These are phyloP conservation scores for Bruchidius siliquastri DNA, from an alignment of 2,888 invertebrate genomes.

Conservation along the genomic window DNA sequence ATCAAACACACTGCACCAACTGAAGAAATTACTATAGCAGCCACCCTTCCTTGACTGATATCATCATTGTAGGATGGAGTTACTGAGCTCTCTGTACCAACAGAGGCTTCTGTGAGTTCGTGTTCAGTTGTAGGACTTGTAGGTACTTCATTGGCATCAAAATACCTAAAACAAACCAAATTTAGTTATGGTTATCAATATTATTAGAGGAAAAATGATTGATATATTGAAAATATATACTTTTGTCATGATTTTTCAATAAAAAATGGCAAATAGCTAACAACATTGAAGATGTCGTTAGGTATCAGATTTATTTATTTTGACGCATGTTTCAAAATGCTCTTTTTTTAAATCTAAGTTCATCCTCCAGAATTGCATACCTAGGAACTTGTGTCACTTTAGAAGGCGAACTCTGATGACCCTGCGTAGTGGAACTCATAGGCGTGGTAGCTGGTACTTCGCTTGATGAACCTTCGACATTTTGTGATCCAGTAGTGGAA, in stretches of 20 bases:
- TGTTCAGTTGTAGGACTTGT: conserved; percentile 17
- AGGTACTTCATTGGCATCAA: neutral
- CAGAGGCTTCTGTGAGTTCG: conserved; percentile 31
- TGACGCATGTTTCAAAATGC: too few species aligned
- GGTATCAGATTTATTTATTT: too few species aligned
- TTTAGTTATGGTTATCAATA: neutral
- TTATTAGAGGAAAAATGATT: too few species aligned
- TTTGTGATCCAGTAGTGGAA: neutral
- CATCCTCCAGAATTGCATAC: neutral
- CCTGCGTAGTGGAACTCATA: neutral
- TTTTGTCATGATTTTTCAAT: too few species aligned
- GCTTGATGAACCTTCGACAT: neutral
- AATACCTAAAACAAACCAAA: neutral
- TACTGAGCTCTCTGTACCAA: conserved; percentile 39
- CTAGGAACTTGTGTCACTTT: neutral
- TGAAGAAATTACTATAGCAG: conserved; percentile 76
- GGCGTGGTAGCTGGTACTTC: conserved; percentile 9
- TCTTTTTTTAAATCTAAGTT: too few species aligned
- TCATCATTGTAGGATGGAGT: conserved; percentile 36
- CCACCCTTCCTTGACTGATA: conserved; percentile 63
- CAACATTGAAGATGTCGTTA: too few species aligned
- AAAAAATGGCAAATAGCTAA: too few species aligned
- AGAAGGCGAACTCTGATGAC: neutral
- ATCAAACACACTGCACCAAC: conserved; percentile 75
- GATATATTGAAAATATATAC: too few species aligned